Evolutionary conservation across 1,140 invertebrate genomes (phyloP).

Genomic region (Drosophila sucinea): DNA sequence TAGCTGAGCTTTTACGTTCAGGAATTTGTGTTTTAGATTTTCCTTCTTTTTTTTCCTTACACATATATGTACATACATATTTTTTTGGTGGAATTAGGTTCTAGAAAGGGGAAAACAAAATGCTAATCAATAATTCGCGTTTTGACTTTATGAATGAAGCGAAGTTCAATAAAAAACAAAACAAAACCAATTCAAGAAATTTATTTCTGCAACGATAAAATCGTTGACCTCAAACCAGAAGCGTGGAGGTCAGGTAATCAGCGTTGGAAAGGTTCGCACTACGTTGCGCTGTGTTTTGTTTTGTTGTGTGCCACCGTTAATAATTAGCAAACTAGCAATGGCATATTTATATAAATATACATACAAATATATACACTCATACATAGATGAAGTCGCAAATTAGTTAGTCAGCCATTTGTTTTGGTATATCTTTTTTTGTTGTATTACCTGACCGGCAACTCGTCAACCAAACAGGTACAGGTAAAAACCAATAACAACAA

Average conservation of each 20-base stretch:
- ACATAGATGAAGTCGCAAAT: neutral
- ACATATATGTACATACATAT: too few species aligned
- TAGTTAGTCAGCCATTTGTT: slow-evolving; percentile 27
- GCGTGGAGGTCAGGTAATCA: slow-evolving; percentile 55
- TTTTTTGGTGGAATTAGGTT: too few species aligned
- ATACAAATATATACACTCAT: neutral
- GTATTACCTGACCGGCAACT: slow-evolving; percentile 3
- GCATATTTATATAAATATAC: slow-evolving; percentile 16
- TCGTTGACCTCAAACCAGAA: slow-evolving; percentile 70
- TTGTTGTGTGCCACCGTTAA: slow-evolving; percentile 41
- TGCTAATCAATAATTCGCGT: neutral
- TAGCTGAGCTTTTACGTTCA: too few species aligned
- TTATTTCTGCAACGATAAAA: slow-evolving; percentile 69
- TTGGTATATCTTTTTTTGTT: neutral
- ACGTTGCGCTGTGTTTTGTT: slow-evolving; percentile 28
- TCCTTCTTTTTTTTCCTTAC: too few species aligned
- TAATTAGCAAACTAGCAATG: slow-evolving; percentile 35
- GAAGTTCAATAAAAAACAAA: neutral
- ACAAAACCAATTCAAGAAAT: slow-evolving; percentile 26
- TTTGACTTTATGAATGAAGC: slow-evolving; percentile 1
- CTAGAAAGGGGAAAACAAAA: too few species aligned
- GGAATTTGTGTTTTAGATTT: too few species aligned
- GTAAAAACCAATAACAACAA: too few species aligned
- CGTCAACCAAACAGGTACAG: neutral
- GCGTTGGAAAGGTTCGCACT: slow-evolving; percentile 42